Conservation (phyloP, 2,797 vertebrate genomes). For the Dendrocincla fuliginosa region DNA sequence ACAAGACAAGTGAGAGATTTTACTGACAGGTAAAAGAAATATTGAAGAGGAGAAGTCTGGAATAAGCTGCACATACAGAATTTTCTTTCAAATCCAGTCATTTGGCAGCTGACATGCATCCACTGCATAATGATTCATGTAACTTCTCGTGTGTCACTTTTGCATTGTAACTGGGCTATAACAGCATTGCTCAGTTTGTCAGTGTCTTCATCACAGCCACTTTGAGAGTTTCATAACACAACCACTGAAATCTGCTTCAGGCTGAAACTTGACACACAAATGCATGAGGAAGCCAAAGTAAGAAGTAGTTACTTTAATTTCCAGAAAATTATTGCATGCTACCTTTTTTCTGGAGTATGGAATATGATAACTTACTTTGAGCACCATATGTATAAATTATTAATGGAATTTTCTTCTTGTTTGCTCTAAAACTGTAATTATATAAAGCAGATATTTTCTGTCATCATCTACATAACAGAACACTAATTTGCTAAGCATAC, state of each 20-base stretch:
- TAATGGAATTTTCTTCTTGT: conserved; percentile 1
- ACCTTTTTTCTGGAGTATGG: not conserved
- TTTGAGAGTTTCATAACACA: not conserved
- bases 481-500: not conserved
- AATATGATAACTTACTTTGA: conserved; percentile 5
- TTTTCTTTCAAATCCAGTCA: not conserved
- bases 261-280: not conserved
- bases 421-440: conserved; percentile 49
- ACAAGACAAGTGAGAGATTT: not conserved
- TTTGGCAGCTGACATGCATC: not conserved
- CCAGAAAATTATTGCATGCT: conserved; percentile 3
- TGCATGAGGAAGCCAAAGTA: not conserved
- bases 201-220: not conserved
- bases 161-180: not conserved
- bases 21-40: not conserved
- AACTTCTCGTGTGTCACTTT: not conserved
- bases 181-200: not conserved
- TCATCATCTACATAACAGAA: not conserved
- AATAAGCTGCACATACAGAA: not conserved
- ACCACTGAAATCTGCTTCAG: conserved; percentile 27
- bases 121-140: not conserved
- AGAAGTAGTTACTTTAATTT: conserved; percentile 30
- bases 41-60: not conserved
- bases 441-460: conserved; percentile 5
- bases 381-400: not conserved